Evolutionary conservation across 1,140 invertebrate species (phyloP), one percentile per base, ranked within the genome.

Genomic region (Fopius arisanus): DNA sequence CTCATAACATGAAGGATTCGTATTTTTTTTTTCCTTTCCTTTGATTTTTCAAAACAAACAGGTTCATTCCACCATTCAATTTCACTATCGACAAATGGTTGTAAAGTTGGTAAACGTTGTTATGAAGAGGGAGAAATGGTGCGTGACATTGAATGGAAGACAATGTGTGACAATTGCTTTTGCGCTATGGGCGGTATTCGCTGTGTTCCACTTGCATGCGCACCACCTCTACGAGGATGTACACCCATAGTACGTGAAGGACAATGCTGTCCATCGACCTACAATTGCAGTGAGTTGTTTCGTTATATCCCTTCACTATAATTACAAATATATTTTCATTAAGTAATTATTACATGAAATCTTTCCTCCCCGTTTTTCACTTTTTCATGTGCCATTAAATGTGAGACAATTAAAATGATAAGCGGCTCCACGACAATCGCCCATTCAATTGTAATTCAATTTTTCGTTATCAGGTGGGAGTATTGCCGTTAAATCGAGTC

Each of bases 261-360:
- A 23, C 92, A 95, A 80, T 96, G 95, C 83, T 96, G 95, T 83
- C 94, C 95, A 21, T 92, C 93, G 43, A 94, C 93, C 78, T 96
- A 96, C 80, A 92, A 94, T 77, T 96, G 94, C 79, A 91, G 92
- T 90, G 88, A 90, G 89, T 91, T 78, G 48, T 77, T 78, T 33
- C 28, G 14, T 31, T 65, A 65, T 54, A 67, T 67, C 63, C 66
- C 70, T 33, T 76, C 9, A 3, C 23, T 48, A 31, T 68, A 43
- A 72, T 75, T 43, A 23, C 23, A 41, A 40, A 21, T 19, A 29
- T 19, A 19, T 51, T 51, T 51, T 51, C 19, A 3, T n/a, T n/a
- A 9, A 14, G 43, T 16, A 12, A 19, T 51, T 51, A 14, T 51
- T 14, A 7, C n/a, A 19, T 0, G 19, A 51, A 5, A 16, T 51